These are phyloP conservation scores for Smittia sp. DNA, from an alignment of 2,888 invertebrate genomes.

Conservation along the genomic window DNA sequence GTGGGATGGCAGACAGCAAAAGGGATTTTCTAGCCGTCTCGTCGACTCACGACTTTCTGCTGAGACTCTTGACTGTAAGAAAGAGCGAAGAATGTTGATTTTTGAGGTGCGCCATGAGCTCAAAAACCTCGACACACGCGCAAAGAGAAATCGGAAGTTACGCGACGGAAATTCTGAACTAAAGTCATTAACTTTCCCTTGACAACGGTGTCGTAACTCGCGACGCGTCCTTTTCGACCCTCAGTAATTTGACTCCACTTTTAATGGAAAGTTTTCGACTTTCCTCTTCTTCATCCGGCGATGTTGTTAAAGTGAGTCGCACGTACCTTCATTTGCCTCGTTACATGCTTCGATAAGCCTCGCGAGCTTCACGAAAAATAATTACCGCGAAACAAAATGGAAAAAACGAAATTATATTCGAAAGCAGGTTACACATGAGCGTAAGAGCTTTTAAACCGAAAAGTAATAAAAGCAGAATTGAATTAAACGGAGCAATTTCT, in stretches of 20 bases:
- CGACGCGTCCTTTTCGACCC: background rate
- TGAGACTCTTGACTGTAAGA: background rate
- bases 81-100: background rate
- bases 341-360: slow-evolving; percentile 9
- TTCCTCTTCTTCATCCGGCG: background rate
- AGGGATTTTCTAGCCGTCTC: background rate
- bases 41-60: background rate
- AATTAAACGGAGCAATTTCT: slow-evolving; percentile 40
- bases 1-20: background rate
- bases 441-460: slow-evolving; percentile 1
- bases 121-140: slow-evolving; percentile 21
- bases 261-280: slow-evolving; percentile 3
- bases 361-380: slow-evolving; percentile 13
- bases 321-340: background rate
- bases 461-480: slow-evolving; percentile 20
- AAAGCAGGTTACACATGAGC: slow-evolving; percentile 38
- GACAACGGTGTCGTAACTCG: background rate
- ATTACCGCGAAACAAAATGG: slow-evolving; percentile 31
- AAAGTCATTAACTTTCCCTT: slow-evolving; percentile 2
- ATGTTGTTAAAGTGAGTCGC: background rate
- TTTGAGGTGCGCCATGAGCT: background rate
- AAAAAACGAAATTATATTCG: slow-evolving; percentile 19
- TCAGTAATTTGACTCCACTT: background rate
- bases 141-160: slow-evolving; percentile 30
- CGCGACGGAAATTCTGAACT: background rate